Conservation (phyloP, 2,888 invertebrate genomes). For the Drosophila setosimentum region DNA sequence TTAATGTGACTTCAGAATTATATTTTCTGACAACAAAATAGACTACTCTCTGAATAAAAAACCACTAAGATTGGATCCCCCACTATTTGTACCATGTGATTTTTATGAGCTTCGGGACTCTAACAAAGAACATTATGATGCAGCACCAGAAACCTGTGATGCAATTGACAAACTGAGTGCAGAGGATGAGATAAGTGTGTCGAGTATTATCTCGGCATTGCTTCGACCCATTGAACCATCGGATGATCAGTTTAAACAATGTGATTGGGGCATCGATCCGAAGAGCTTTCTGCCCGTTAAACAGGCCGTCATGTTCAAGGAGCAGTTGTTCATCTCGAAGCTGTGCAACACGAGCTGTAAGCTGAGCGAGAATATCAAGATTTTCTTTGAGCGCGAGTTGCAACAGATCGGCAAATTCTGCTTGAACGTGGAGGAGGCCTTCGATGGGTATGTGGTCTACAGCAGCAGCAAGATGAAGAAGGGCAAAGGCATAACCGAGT, state of each 20-base stretch:
- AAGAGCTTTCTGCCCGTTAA: constrained; percentile 75
- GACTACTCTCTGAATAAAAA: neutral
- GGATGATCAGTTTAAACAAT: constrained; percentile 53
- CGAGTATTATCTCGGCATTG: constrained; percentile 79
- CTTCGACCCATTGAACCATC: constrained; percentile 68
- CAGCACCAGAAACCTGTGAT: constrained; percentile 51
- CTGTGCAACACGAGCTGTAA: constrained; percentile 72
- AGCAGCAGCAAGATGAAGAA: constrained; percentile 80
- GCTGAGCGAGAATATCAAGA: constrained; percentile 70
- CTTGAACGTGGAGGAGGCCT: constrained; percentile 78
- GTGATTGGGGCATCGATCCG: constrained; percentile 73
- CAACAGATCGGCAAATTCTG: constrained; percentile 73
- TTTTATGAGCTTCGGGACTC: constrained; percentile 41
- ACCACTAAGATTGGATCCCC: constrained; percentile 49
- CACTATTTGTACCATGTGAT: constrained; percentile 67
- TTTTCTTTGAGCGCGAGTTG: constrained; percentile 79
- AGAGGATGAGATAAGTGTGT: constrained; percentile 81
- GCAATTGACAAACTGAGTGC: constrained; percentile 61
- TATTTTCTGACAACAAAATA: neutral
- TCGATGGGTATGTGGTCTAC: constrained; percentile 80
- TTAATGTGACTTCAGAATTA: fast-evolving
- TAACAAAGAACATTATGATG: neutral
- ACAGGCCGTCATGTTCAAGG: constrained; percentile 72
- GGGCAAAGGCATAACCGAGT: constrained; percentile 59
- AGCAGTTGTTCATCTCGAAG: constrained; percentile 73